Evolutionary conservation across 2,888 invertebrate species (phyloP), one percentile per base, ranked within the genome.

Genomic region (Abrostola tripartita): DNA sequence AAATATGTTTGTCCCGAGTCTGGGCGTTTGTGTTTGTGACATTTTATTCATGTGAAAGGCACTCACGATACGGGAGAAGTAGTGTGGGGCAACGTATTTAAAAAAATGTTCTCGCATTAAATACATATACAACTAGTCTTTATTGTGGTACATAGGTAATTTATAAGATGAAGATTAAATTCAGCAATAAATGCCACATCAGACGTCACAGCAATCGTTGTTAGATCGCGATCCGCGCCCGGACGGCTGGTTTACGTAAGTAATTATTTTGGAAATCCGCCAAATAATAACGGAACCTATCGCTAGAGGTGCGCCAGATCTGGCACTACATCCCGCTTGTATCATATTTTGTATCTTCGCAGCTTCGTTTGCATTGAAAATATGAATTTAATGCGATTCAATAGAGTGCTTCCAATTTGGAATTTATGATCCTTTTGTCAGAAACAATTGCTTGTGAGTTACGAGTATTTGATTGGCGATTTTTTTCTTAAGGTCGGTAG

Each of bases 181-280:
- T 56, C n/a, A 41, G 6, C 7, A 10, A 14, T 42, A 57, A 68
- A 65, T 81, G 63, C 86, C 88, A 44, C 68, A 87, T 89, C 86
- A 77, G 74, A 55, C 0, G 2, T 2, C 11, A 37, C 11, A 5
- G 6, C 1, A 6, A 35, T 68, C 54, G n/a, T 7, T 9, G 66
- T 65, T 52, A 47, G 65, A 59, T 74, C 68, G 65, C 63, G 68
- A 69, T 68, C 60, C 63, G 61, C 60, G 76, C 44, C 65, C 65
- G 83, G 82, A 79, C 83, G 83, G 83, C 84, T 85, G 88, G 88
- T 88, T 89, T 90, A 89, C 87, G 90, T 92, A 89, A 92, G 92
- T 93, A 92, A 92, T 93, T 92, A 93, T 92, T 91, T 91, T 93
- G 93, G 92, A 89, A 80, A 83, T 74, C 79, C 77, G 92, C 93